Conservation (phyloP, 2,888 invertebrate species). For the Drosophila multiciliata region DNA sequence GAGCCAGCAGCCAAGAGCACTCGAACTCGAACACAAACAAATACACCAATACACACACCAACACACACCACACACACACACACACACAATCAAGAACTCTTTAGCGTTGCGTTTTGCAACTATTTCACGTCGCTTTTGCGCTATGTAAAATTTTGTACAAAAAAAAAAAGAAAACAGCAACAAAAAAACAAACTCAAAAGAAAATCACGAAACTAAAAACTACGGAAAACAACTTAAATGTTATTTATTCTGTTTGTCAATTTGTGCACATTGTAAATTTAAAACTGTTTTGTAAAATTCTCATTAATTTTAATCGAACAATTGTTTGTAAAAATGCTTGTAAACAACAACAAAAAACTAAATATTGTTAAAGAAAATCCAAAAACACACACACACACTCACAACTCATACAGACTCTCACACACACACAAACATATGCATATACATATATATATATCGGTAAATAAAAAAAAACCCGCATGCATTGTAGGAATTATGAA, state of each 20-base stretch:
- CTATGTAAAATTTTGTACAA: slow-evolving; percentile 78
- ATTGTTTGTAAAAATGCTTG: slow-evolving; percentile 67
- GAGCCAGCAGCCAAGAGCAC: slow-evolving; percentile 55
- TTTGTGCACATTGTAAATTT: slow-evolving; percentile 71
- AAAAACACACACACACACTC: slow-evolving; percentile 19
- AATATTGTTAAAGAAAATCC: slow-evolving; percentile 26
- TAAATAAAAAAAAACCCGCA: slow-evolving; percentile 22
- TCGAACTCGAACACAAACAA: slow-evolving; percentile 16
- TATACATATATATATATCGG: slow-evolving; percentile 22
- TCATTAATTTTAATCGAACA: slow-evolving; percentile 68
- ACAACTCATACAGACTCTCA: slow-evolving; percentile 33
- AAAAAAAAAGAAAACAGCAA: slow-evolving; percentile 34
- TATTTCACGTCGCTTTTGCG: slow-evolving; percentile 76
- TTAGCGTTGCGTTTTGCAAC: slow-evolving; percentile 64
- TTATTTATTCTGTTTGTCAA: slow-evolving; percentile 56
- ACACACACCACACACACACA: slow-evolving; percentile 16
- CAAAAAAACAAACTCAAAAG: slow-evolving; percentile 19
- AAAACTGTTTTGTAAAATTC: slow-evolving; percentile 67
- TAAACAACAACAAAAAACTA: slow-evolving; percentile 37
- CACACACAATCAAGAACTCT: slow-evolving; percentile 55
- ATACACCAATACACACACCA: slow-evolving; percentile 12
- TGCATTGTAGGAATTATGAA: slow-evolving; percentile 27
- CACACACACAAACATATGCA: slow-evolving; percentile 11
- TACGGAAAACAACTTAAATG: slow-evolving; percentile 56
- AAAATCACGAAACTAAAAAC: slow-evolving; percentile 45